A percentile compares a stretch with the other conserved stretches of the same genome.
Conservation (phyloP, 2,797 vertebrate species). For the Meriones psammophilus region DNA sequence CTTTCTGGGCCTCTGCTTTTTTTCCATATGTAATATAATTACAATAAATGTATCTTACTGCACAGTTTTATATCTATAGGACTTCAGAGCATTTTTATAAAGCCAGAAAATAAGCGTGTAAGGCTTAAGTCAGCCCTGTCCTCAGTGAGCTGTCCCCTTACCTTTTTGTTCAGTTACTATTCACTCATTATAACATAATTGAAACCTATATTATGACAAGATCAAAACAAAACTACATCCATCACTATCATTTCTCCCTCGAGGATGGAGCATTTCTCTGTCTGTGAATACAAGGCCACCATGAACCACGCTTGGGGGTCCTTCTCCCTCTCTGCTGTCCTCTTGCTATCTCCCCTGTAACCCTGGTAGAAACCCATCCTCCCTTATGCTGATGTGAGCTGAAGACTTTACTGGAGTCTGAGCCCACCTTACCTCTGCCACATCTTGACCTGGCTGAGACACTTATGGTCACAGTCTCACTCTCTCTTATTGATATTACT, state of each 20-base stretch:
- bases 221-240: background rate
- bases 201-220: background rate
- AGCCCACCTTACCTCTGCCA: background rate
- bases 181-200: background rate
- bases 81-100: background rate
- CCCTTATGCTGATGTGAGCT: accelerated
- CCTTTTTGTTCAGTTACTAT: background rate
- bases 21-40: background rate
- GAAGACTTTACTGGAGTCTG: background rate
- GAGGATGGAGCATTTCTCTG: background rate
- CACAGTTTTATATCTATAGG: background rate
- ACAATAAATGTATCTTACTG: background rate
- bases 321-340: background rate
- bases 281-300: background rate
- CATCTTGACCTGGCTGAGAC: background rate
- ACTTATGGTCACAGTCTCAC: background rate
- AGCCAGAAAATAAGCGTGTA: background rate
- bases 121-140: background rate
- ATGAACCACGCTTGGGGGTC: background rate
- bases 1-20: background rate
- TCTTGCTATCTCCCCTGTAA: background rate
- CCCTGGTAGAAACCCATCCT: background rate
- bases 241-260: background rate
- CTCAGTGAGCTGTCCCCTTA: background rate
- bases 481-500: background rate